Percentiles rank a stretch among this genome's conserved stretches.
phyloP scores from a whole-genome alignment of 2,113 vertebrate genomes.

The Herpetotheres cachinnans region DNA sequence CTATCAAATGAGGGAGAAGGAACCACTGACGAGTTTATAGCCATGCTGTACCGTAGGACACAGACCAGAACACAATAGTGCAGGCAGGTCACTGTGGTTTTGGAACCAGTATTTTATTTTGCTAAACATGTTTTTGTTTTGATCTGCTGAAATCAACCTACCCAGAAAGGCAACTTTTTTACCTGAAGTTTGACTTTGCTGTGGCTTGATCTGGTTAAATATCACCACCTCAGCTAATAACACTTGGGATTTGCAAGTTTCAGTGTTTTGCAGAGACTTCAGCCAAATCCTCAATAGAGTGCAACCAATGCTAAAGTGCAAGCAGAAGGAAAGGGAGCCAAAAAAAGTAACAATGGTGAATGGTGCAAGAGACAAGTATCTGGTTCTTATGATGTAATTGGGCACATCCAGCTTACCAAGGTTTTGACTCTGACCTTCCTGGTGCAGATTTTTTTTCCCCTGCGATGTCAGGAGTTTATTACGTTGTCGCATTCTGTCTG shows the following conservation, averaged over 20 bases:
- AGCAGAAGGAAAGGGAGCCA: neutral
- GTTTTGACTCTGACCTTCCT: neutral
- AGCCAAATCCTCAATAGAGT: neutral
- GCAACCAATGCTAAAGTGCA: neutral
- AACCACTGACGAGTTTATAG: conserved; percentile 15
- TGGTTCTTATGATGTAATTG: neutral
- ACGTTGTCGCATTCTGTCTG: neutral
- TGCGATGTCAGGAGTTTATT: neutral
- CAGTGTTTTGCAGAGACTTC: neutral
- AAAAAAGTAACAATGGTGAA: neutral
- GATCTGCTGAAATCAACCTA: neutral
- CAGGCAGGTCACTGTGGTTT: conserved; percentile 3
- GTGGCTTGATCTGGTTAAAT: neutral
- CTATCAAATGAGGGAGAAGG: neutral
- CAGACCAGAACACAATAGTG: neutral
- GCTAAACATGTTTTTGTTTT: conserved; percentile 16
- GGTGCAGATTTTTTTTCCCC: neutral
- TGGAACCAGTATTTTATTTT: neutral
- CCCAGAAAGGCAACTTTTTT: neutral
- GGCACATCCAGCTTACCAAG: neutral
- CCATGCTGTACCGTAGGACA: neutral
- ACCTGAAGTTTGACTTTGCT: neutral
- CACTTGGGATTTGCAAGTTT: neutral
- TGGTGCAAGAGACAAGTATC: neutral
- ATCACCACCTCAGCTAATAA: neutral